Base-by-base conservation (phyloP, 2,888 invertebrate species). In the Anarsia innoxiella region DNA sequence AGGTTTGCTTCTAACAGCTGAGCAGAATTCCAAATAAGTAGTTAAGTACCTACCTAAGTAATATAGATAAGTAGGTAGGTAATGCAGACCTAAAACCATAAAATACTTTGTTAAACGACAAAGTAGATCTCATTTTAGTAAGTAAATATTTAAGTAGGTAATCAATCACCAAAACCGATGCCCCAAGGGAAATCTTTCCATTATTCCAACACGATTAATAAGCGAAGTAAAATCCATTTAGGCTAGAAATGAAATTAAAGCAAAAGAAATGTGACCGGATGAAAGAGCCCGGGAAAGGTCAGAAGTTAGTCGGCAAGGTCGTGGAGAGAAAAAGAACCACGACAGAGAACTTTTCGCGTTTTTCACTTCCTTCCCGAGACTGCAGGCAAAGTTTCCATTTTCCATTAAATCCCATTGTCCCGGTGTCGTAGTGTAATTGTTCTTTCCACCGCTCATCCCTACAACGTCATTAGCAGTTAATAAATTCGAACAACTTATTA, bases 361-460 rank as follows among this genome's bases (percentile, higher is more conserved):
- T 26, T 26, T 32, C 8, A 23, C 19, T 32, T 32, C 32, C 33
- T 33, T 33, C 33, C 33, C 14, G n/a, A n/a, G 8, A 9, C 25
- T 15, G 33, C 26, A 26, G 33, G 14, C 33, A 1, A 33, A 33
- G 36, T 37, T 32, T 31, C 32, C 44, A 35, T 47, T 53, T 56
- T 51, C 59, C 54, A 58, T 61, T 59, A 56, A 54, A 56, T 51
- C 48, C 53, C 48, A 56, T 58, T 57, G 57, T 59, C 41, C 48
- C 46, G 39, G 45, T 48, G 49, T 40, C 50, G n/a, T n/a, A 45
- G 45, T 38, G 27, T 38, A 41, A 45, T 45, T 40, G 40, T 31
- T 28, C 38, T 19, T 23, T 13, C 3, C 23, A 32, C 34, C 36
- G 29, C 46, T 46, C 48, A 48, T 44, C 46, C 40, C 37, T 32